phyloP scores from a whole-genome alignment of 1,140 invertebrate species.

The Drosophila dunni region DNA sequence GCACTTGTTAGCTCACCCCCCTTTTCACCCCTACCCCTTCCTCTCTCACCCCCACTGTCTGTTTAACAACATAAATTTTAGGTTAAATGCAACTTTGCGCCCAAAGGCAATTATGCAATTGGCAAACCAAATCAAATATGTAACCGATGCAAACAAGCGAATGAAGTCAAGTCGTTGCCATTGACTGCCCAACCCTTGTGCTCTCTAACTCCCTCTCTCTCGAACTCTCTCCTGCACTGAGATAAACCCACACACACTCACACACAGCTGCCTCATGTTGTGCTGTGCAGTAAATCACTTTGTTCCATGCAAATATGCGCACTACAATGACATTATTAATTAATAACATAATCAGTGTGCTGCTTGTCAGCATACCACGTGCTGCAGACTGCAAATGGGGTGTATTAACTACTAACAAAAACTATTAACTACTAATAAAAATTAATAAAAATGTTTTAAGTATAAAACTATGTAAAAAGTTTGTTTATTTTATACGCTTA shows the following conservation, averaged over 20 bases:
- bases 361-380: constrained; percentile 52
- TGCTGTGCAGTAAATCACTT: constrained; percentile 66
- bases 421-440: no score
- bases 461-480: no score
- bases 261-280: constrained; percentile 1
- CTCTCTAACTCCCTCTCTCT: neutral
- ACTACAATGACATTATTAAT: constrained; percentile 73
- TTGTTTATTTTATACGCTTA: no score
- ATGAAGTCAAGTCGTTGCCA: constrained; percentile 38
- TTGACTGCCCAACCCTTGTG: constrained; percentile 5
- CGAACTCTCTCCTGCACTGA: neutral
- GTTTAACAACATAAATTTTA: constrained; percentile 14
- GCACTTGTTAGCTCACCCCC: neutral
- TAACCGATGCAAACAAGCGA: constrained; percentile 40
- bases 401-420: neutral
- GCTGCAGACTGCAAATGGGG: neutral
- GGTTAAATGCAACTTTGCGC: constrained; percentile 15
- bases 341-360: constrained; percentile 78
- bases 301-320: constrained; percentile 65
- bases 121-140: constrained; percentile 52
- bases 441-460: no score
- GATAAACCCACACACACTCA: no score
- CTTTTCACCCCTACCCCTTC: neutral
- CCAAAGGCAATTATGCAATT: constrained; percentile 46
- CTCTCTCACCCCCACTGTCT: neutral